Evolutionary conservation across 2,797 vertebrate genomes (phyloP).

Genomic region (Leptatherina wallacei): DNA sequence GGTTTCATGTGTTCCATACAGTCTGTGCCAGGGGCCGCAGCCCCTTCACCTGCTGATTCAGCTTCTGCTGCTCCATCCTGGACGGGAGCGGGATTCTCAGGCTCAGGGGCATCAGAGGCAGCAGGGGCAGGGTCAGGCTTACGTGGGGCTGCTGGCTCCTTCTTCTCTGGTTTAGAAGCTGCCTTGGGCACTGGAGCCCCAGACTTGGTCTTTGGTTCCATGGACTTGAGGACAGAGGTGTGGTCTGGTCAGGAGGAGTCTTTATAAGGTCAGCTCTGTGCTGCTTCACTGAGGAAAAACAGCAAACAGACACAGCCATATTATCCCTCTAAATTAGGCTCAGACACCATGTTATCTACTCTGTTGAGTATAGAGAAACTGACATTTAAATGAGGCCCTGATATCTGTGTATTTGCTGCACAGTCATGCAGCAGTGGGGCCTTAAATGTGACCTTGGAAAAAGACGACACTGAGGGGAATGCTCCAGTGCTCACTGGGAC

Average conservation of each 20-base stretch:
- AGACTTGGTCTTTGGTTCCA: constrained; percentile 84
- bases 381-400: constrained; percentile 31
- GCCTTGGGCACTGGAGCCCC: constrained; percentile 72
- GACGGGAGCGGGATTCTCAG: constrained; percentile 66
- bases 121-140: constrained; percentile 75
- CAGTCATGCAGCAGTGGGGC: constrained; percentile 52
- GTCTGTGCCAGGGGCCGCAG: constrained; percentile 78
- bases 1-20: constrained; percentile 85
- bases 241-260: constrained; percentile 63
- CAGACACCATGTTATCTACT: constrained; percentile 50
- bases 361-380: constrained; percentile 36
- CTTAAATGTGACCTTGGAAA: constrained; percentile 82
- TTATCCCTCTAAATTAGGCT: constrained; percentile 59
- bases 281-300: constrained; percentile 73
- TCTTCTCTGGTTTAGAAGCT: constrained; percentile 77
- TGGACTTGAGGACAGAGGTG: constrained; percentile 75
- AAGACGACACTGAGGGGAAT: constrained; percentile 69
- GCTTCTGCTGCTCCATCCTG: constrained; percentile 78
- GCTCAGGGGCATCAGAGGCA: constrained; percentile 68
- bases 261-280: constrained; percentile 70
- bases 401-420: constrained; percentile 33
- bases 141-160: constrained; percentile 71
- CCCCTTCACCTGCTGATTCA: constrained; percentile 68
- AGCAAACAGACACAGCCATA: constrained; percentile 63
- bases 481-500: constrained; percentile 37